phyloP scores from a whole-genome alignment of 2,888 invertebrate species.

The Bombyx huttoni region DNA sequence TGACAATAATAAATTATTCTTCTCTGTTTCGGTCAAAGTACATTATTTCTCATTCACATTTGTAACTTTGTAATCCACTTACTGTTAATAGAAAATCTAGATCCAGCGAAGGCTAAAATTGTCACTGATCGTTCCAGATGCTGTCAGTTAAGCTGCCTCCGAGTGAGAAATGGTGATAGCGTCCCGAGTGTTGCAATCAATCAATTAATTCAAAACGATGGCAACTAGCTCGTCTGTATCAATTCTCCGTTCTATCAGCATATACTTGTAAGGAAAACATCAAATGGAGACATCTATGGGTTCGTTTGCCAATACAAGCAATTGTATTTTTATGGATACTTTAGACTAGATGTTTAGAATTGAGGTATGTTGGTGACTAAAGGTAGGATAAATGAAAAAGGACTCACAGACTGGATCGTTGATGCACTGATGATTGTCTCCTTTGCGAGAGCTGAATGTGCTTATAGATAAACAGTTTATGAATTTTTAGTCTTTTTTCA shows the following conservation, averaged over 20 bases:
- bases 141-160: background rate
- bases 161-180: slow-evolving; percentile 4
- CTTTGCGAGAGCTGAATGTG: no score
- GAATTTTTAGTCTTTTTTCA: no score
- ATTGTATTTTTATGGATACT: background rate
- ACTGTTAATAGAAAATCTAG: background rate
- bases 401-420: no score
- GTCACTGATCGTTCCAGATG: slow-evolving; percentile 14
- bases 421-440: no score
- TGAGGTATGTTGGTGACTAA: no score
- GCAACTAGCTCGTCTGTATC: slow-evolving; percentile 10
- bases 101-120: slow-evolving; percentile 12
- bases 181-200: slow-evolving; percentile 25
- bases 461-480: no score
- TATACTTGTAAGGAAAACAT: slow-evolving; percentile 3
- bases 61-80: background rate
- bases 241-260: background rate
- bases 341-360: no score
- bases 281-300: background rate
- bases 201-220: slow-evolving; percentile 42
- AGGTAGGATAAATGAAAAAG: no score
- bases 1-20: no score
- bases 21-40: slow-evolving; percentile 12
- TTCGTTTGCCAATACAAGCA: background rate
- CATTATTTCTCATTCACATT: background rate